Evolutionary conservation across 2,113 vertebrate species (phyloP).

Genomic region (Pyrgilauda ruficollis): DNA sequence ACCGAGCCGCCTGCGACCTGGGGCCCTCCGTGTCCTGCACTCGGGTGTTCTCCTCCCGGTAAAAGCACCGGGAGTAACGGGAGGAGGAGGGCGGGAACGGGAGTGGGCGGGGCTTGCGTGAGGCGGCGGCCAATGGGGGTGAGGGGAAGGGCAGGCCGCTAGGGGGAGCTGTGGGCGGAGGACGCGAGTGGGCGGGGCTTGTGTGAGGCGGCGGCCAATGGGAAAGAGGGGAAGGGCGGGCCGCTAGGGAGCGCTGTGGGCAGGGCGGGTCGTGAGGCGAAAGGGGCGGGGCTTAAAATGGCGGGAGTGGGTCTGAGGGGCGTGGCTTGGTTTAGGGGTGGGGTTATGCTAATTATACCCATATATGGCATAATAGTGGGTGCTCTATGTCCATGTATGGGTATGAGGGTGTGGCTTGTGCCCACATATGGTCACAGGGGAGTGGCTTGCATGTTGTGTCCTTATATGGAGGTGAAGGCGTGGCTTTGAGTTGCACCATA

Average conservation of each 20-base stretch:
- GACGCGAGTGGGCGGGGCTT: too few relatives aligned
- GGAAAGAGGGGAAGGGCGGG: too few relatives aligned
- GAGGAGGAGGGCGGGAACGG: background rate
- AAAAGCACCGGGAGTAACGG: background rate
- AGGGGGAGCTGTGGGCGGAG: too few relatives aligned
- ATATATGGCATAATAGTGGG: background rate
- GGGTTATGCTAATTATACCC: rapidly evolving
- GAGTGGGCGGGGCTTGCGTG: background rate
- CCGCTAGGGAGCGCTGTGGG: too few relatives aligned
- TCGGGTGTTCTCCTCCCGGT: background rate
- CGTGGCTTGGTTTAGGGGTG: too few relatives aligned
- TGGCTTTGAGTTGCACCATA: too few relatives aligned
- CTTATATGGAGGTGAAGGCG: too few relatives aligned
- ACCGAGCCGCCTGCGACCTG: background rate
- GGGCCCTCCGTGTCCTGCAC: background rate
- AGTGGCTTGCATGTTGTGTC: too few relatives aligned
- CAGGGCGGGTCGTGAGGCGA: background rate
- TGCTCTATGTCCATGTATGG: background rate
- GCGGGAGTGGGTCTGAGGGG: too few relatives aligned
- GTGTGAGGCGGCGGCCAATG: too few relatives aligned
- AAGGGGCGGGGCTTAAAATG: background rate
- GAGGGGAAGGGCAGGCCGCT: too few relatives aligned
- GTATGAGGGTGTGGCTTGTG: rapidly evolving
- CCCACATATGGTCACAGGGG: too few relatives aligned
- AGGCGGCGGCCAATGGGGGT: background rate